Percentiles rank a stretch among this genome's conserved stretches.
phyloP scores from a whole-genome alignment of 2,797 vertebrate species.

The Pangasius macronema region DNA sequence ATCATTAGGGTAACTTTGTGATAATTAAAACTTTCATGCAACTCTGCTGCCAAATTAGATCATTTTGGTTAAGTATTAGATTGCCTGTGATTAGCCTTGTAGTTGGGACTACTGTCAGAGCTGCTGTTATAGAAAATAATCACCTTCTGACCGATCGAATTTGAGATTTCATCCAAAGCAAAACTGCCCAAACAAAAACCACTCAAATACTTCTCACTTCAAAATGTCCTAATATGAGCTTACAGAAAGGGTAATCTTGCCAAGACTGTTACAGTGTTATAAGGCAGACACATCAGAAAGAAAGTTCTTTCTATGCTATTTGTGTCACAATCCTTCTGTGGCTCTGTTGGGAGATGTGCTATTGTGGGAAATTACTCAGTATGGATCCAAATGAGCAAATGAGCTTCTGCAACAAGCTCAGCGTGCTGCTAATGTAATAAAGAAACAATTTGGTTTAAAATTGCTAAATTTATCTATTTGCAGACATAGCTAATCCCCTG shows the following conservation, averaged over 20 bases:
- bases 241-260: not conserved
- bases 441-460: slow-evolving; percentile 30
- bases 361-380: slow-evolving; percentile 33
- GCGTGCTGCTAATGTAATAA: slow-evolving; percentile 33
- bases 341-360: slow-evolving; percentile 23
- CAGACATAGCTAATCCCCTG: slow-evolving; percentile 11
- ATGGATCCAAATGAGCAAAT: slow-evolving; percentile 18
- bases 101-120: not conserved
- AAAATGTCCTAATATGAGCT: not conserved
- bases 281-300: not conserved
- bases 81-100: not conserved
- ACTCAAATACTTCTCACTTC: not conserved
- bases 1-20: not conserved
- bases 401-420: slow-evolving; percentile 6
- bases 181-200: not conserved
- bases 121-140: not conserved
- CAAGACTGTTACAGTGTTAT: not conserved
- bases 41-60: not conserved
- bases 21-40: not conserved
- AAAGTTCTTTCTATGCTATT: slow-evolving; percentile 1
- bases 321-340: not conserved
- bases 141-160: not conserved
- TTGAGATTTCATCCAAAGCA: not conserved
- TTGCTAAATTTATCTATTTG: slow-evolving; percentile 11
- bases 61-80: not conserved